Base-by-base conservation (phyloP, 2,797 vertebrate species). In the Tiaroga cobitis region DNA sequence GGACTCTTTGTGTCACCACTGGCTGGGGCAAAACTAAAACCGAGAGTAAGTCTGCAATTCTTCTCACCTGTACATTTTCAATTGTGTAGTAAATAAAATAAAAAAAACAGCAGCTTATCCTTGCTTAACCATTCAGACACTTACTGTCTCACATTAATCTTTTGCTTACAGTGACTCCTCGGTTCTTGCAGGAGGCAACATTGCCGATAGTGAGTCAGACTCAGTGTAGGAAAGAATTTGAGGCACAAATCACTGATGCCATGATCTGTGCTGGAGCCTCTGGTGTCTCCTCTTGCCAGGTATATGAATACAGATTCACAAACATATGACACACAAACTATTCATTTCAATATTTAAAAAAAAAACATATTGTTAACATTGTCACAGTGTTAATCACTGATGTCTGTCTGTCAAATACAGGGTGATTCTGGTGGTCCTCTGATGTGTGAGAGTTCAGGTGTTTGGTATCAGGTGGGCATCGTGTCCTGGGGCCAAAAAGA, bases 371-470 rank as follows among this genome's bases (percentile, higher is more conserved):
- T 56, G 3, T 24, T 56, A 24, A 56, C 54, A 10, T 56, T 56
- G 54, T 56, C 2, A 10, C 51, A 29, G 39, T n/a, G 54, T 49
- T 39, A 63, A 43, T 43, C 21, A 3, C 39, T 49, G 0, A 67
- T 78, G 19, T 75, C 8, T 77, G 21, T 76, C 29, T 83, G 13
- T 61, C 15, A 3, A 77, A 16, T 65, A 21, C 77, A 97, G 97
- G 96, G 96, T 87, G 97, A 98, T 91, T 97, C 96, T 0, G 96
- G 96, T 8, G 96, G 96, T 69, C 97, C 96, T 81, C 95, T 97
- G 89, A 94, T 97, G 15, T 97, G 94, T 90, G 65, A 93, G 90
- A 94, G 54, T 0, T 84, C 91, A 32, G 93, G 92, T 0, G 72
- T 80, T 56, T 97, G 96, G 96, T 92, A 86, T 46, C 92, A 96